Evolutionary conservation across 2,797 vertebrate species (phyloP), one percentile per base, ranked within the genome.

Genomic region (Benthosema pterotum): DNA sequence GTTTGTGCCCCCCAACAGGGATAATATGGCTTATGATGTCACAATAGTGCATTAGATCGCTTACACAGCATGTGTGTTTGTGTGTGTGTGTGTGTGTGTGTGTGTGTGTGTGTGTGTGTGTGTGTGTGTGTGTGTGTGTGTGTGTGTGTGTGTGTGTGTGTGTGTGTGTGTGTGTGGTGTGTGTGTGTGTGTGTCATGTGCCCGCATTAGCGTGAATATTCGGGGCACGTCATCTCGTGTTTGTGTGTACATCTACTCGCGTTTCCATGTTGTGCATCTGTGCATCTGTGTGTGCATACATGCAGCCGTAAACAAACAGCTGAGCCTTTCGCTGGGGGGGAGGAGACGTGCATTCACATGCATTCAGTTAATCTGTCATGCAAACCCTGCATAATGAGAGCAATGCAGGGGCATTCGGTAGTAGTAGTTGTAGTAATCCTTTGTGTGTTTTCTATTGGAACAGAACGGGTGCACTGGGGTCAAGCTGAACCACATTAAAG

Each of bases 371-470:
- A 77, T 83, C 77, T 67, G 63, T 54, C 57, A 49, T 8, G 9
- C 52, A 60, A 52, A 72, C 47, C 48, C 51, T 3, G 56, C 28
- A 59, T 52, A 67, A 73, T 74, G 60, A 57, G 62, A 61, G 64
- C 45, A 46, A 46, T 46, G 45, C 45, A 14, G 12, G 1, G 5
- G 45, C 45, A 46, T 46, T 46, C 12, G 65, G 63, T 61, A 52
- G 57, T 13, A n/a, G 8, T 14, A 15, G 65, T n/a, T n/a, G n/a
- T 42, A 38, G 19, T 78, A 71, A 79, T 79, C 81, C 68, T 6
- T 11, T 47, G 67, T 32, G 56, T 49, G 51, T 15, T 53, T 54
- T 54, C 9, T 56, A 63, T 19, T 32, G 49, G 12, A 43, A 22
- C 38, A 69, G 55, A 47, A 60, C 0, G 2, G 52, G 74, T 61